Evolutionary conservation across 2,797 vertebrate species (phyloP), one percentile per base, ranked within the genome.

Genomic region (Phrynocephalus vlangalii): DNA sequence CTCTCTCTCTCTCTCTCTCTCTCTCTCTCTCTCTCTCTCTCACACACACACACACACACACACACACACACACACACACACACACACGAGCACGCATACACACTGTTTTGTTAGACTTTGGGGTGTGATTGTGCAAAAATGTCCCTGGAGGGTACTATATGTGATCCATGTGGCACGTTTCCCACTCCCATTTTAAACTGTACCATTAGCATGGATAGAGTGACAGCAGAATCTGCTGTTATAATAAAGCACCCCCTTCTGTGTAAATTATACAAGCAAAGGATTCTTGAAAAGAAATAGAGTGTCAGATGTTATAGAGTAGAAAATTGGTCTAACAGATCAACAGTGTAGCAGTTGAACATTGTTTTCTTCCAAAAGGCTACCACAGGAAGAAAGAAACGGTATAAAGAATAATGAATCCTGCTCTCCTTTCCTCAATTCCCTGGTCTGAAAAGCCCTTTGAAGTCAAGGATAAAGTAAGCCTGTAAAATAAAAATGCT

Each of bases 401-500:
- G 79, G 88, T 92, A 93, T 33, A 94, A 92, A 94, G 79, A 83
- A 83, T 85, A 95, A 94, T 91, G 89, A 94, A 90, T 89, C 87
- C 90, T 63, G 60, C 92, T 90, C 89, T 90, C 92, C 79, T 1
- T 83, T 88, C 83, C 52, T 26, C 73, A 15, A 79, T 82, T 92
- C 90, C 76, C 90, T 92, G 86, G 82, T 92, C 88, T 94, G 93
- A 88, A 94, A 90, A 86, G 87, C 93, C 92, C 95, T 95, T 82
- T 93, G 89, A 95, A 94, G 95, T 95, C 95, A 96, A 72, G 95
- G 85, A 94, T 95, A 77, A 93, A 94, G 95, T 94, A 95, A 94
- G 87, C 91, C 94, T 95, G 90, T 93, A 94, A 96, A 95, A 96
- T 94, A 91, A 95, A 96, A 96, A 93, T 91, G 92, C 94, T 94